Percentiles rank a stretch among this genome's conserved stretches.
Conservation (phyloP, 2,888 invertebrate species). For the Trachelus iudaicus region DNA sequence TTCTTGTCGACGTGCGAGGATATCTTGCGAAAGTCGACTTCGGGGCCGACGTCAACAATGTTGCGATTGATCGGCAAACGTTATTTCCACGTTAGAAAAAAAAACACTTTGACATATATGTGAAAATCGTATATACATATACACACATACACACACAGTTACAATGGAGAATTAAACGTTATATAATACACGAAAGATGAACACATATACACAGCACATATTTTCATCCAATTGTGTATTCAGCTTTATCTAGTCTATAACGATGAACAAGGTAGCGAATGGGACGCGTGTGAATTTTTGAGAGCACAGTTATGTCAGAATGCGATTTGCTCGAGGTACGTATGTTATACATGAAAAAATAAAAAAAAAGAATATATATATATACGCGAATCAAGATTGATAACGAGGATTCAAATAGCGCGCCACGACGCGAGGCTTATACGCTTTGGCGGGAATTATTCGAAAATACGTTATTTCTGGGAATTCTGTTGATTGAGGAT, state of each 20-base stretch:
- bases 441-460: neutral
- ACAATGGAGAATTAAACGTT: neutral
- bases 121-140: neutral
- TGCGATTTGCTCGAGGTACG: slow-evolving; percentile 39
- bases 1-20: neutral
- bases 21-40: too few species aligned
- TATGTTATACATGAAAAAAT: neutral
- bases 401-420: neutral
- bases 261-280: slow-evolving; percentile 34
- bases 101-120: neutral
- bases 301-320: slow-evolving; percentile 24
- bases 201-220: slow-evolving; percentile 25
- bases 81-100: neutral
- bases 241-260: slow-evolving; percentile 59
- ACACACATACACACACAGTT: neutral
- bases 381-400: neutral
- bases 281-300: slow-evolving; percentile 24
- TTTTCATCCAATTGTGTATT: slow-evolving; percentile 51
- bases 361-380: neutral
- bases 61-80: neutral
- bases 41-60: neutral
- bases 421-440: neutral
- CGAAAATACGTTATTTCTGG: neutral
- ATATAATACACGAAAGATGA: slow-evolving; percentile 4
- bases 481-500: neutral